Evolutionary conservation across 2,888 invertebrate genomes (phyloP), one percentile per base, ranked within the genome.

Genomic region (Trisateles emortualis): DNA sequence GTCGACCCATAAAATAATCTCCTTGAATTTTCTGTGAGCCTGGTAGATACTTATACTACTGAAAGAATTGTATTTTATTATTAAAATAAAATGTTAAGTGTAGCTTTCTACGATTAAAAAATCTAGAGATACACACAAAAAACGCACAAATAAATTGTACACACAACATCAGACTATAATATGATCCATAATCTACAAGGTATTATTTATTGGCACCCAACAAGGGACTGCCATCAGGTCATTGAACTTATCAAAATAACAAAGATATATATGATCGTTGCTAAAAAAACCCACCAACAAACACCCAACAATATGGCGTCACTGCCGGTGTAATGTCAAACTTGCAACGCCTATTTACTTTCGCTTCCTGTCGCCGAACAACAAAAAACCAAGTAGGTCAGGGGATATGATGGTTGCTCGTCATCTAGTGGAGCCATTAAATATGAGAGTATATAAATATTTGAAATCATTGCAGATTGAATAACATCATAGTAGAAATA

Each of bases 391-490:
- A 72, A 68, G 35, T 65, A 56, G 64, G 60, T 64, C 69, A 64
- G 52, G 57, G 58, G 64, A 76, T 19, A 74, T 74, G 64, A 57
- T 65, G 78, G 76, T 76, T 69, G 69, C 58, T 60, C 65, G 79
- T 69, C 59, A 66, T 63, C 62, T 66, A 8, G 44, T 8, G 9
- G 41, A 52, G 69, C 74, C 57, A 68, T 6, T 22, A 52, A 6
- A 35, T 10, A 5, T 13, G 24, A 38, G 32, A 14, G 13, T 36
- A 6, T 32, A 16, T 22, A 13, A 3, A 10, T 3, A 3, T 35
- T 44, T 10, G 1, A 26, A 13, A 38, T 38, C 19, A 19, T 38
- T 38, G 36, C 17, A 38, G 5, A 35, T 35, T 16, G 16, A 35
- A 33, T 13, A 33, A n/a, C n/a, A n/a, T n/a, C n/a, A n/a, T n/a